Base-by-base conservation (phyloP, 37 sponge, comb jelly and placozoan species). In the Spongilla lacustris region DNA sequence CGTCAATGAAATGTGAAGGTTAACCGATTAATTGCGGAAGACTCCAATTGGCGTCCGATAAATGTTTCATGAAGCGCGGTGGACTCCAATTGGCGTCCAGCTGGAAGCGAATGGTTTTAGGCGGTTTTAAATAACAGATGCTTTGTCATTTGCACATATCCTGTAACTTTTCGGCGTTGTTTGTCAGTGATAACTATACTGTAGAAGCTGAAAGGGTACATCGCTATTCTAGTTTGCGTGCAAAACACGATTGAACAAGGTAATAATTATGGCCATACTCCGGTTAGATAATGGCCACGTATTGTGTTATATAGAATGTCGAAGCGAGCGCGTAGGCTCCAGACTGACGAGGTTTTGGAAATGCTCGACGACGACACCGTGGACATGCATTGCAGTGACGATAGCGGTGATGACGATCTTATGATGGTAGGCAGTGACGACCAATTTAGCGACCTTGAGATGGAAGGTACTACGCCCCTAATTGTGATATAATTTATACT, bases 391-490 rank as follows among this genome's bases (percentile, higher is more conserved):
- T 58, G 58, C 58, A 58, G 58, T 58, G 58, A 58, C 58, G 19
- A 58, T 58, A 58, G 58, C 58, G 58, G 58, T 58, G 58, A 58
- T 58, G 58, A 81, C 28, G 81, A 81, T 23, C 71, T 69, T 23
- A 81, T 81, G 71, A 81, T 69, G 70, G 81, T 34, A 25, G 70
- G 70, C 4, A 81, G 81, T 29, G 81, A 81, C 19, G 81, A 81
- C 69, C 70, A 81, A 21, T 69, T 81, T 33, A 36, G 69, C 19
- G 68, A 81, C 36, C 69, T 69, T 23, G 69, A 27, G 33, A 24
- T 22, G 32, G 81, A 66, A 27, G 79, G 58, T 58, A 58, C 58
- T 17, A 58, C 58, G 58, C 58, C 19, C 58, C 58, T 58, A 58
- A 58, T 58, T 58, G 58, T 58, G 11, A 58, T 58, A 58, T 58